Evolutionary conservation across 2,797 vertebrate species (phyloP).

Genomic region (Pyrocephalus nanus): DNA sequence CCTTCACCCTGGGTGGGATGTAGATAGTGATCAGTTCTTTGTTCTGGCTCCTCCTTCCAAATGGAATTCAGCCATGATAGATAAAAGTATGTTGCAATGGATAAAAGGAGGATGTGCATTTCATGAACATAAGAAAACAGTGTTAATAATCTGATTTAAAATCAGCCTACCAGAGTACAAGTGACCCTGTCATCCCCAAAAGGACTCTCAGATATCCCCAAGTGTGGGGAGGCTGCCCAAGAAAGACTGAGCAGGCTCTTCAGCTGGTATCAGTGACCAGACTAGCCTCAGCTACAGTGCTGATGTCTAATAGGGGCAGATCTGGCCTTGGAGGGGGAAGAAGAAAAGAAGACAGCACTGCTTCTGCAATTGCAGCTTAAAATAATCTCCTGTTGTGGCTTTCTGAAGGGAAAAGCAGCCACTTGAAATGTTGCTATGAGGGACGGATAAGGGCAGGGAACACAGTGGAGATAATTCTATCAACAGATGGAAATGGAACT

Average conservation of each 20-base stretch:
- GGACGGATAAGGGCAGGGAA: conserved; percentile 8
- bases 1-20: neutral
- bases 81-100: neutral
- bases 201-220: neutral
- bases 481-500: conserved; percentile 20
- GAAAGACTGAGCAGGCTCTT: neutral
- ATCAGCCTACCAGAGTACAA: neutral
- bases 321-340: neutral
- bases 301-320: neutral
- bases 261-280: neutral
- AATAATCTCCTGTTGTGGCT: neutral
- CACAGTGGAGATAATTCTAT: conserved; percentile 17
- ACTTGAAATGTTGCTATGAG: neutral
- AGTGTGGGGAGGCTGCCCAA: neutral
- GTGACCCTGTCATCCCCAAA: neutral
- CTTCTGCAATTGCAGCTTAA: conserved; percentile 31
- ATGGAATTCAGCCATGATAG: neutral
- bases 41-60: neutral
- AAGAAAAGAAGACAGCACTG: neutral
- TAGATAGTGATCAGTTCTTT: neutral
- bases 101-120: neutral
- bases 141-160: neutral
- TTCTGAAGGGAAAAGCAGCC: conserved; percentile 12
- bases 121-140: neutral
- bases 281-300: neutral